Base-by-base conservation (phyloP, 2,113 vertebrate genomes). In the Myrmecobius fasciatus region DNA sequence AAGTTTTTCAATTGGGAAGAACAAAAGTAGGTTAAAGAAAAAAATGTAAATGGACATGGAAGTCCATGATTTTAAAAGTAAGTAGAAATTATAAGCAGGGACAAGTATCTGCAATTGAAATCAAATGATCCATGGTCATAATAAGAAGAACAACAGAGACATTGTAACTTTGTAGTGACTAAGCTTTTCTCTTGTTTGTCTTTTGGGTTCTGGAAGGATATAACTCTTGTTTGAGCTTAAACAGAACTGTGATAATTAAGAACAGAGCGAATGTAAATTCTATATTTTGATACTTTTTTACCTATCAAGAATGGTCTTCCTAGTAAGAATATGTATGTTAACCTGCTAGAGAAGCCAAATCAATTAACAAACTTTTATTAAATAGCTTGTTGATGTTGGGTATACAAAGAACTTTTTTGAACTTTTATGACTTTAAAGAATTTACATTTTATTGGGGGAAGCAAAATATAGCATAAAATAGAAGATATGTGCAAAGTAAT, bases 181-280 rank as follows among this genome's bases (percentile, higher is more conserved):
- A n/a, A 75, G 1, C 4, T 75, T 14, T 75, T n/a, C 4, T 75
- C 12, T 75, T n/a, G 4, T 75, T 75, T n/a, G 36, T 75, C 31
- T 75, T 1, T 75, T n/a, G 31, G 14, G 0, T 75, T 75, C 14
- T n/a, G 36, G 36, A 75, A 14, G 10, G 36, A 20, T 75, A n/a
- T n/a, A 75, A 75, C 4, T n/a, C 0, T n/a, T 75, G 36, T 20
- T n/a, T n/a, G 36, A 14, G 31, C 1, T n/a, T n/a, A 3, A 5
- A 75, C 26, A 75, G 60, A 1, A 75, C 36, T n/a, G 12, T 75
- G 36, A 75, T n/a, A n/a, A 75, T n/a, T 75, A n/a, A 75, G 36
- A n/a, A 75, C 14, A n/a, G 36, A 75, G 4, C 20, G 17, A 75
- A 75, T 20, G 0, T 20, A 75, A 75, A 56, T 75, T n/a, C 60